Percentiles rank a stretch among this genome's conserved stretches.
phyloP scores from a whole-genome alignment of 2,113 vertebrate species.

The Diadophis punctatus region DNA sequence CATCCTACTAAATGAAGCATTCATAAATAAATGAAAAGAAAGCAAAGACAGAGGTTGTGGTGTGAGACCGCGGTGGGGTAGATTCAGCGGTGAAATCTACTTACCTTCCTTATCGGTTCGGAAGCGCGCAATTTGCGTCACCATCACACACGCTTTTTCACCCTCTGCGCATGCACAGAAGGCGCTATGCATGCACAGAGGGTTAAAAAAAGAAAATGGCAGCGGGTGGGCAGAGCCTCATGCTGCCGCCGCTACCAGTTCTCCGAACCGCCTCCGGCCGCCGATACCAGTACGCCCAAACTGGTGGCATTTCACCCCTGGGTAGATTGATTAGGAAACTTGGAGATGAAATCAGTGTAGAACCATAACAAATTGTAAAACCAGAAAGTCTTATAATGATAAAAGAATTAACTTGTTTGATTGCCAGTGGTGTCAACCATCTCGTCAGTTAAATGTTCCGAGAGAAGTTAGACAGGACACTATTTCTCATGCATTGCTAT shows the following conservation, averaged over 20 bases:
- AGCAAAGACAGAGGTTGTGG: background rate
- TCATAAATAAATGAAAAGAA: background rate
- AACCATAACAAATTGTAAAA: background rate
- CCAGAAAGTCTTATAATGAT: background rate
- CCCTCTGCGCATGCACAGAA: too few relatives aligned
- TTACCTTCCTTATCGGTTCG: too few relatives aligned
- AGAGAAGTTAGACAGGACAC: background rate
- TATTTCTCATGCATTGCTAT: background rate
- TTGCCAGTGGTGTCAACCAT: background rate
- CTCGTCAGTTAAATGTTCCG: background rate
- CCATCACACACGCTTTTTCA: too few relatives aligned
- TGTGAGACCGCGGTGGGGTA: background rate
- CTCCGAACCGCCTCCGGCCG: too few relatives aligned
- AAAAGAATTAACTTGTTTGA: background rate
- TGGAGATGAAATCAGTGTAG: background rate
- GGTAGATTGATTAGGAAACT: background rate
- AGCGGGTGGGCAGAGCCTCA: too few relatives aligned
- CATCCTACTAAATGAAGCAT: background rate
- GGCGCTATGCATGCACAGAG: too few relatives aligned
- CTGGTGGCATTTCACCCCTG: too few relatives aligned
- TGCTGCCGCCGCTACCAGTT: too few relatives aligned
- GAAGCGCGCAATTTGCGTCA: too few relatives aligned
- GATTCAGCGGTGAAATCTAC: too few relatives aligned
- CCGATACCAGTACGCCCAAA: too few relatives aligned
- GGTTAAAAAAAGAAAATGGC: too few relatives aligned